Evolutionary conservation across 2,113 vertebrate genomes (phyloP).

Genomic region (Osmerus mordax): DNA sequence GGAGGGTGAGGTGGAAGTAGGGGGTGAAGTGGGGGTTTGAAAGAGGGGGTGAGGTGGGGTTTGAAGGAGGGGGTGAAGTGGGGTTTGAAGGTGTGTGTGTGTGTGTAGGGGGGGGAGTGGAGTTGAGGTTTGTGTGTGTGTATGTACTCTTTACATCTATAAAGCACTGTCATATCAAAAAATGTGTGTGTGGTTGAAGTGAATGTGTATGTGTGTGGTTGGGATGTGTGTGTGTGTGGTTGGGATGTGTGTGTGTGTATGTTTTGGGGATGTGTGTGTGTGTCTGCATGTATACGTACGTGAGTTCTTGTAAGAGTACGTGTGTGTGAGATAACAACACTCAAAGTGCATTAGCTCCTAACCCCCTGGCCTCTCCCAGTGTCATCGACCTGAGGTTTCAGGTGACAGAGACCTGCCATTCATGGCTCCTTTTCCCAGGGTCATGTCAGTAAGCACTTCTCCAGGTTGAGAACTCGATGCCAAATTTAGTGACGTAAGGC

Average conservation of each 20-base stretch:
- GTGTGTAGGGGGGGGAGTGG: neutral
- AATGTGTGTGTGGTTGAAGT: conserved; percentile 8
- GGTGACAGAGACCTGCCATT: conserved; percentile 11
- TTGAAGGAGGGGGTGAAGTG: conserved; percentile 16
- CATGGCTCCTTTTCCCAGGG: conserved; percentile 21
- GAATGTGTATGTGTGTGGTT: no score
- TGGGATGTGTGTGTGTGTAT: neutral
- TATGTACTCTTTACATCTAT: no score
- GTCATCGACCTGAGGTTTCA: conserved; percentile 21
- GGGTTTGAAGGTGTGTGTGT: conserved; percentile 8
- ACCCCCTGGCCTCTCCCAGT: neutral
- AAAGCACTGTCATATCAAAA: no score
- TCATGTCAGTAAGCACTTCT: conserved; percentile 34
- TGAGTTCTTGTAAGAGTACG: neutral
- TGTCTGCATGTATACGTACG: neutral
- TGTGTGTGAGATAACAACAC: conserved; percentile 28
- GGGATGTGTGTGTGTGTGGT: neutral
- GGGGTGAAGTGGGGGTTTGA: conserved; percentile 11
- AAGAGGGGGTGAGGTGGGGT: no score
- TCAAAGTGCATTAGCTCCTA: conserved; percentile 33
- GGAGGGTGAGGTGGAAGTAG: neutral
- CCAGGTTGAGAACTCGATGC: conserved; percentile 37
- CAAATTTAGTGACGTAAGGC: conserved; percentile 29
- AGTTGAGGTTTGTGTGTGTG: neutral
- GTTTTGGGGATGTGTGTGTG: neutral